These are phyloP conservation scores for Lamprotornis superbus DNA, from an alignment of 2,113 vertebrate species.

Conservation along the genomic window DNA sequence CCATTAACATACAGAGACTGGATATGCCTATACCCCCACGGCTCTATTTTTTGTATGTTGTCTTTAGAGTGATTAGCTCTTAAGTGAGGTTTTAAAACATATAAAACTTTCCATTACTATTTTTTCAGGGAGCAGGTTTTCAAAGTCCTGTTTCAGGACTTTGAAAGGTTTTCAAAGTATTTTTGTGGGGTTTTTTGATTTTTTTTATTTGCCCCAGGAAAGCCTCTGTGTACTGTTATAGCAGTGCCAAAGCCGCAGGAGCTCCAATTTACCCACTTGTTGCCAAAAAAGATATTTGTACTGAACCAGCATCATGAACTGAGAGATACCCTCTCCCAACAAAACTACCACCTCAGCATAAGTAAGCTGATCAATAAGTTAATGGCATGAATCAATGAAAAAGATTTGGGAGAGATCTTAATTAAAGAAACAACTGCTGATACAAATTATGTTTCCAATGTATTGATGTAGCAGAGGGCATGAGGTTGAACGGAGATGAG, in stretches of 20 bases:
- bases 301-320: neutral
- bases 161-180: neutral
- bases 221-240: neutral
- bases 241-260: neutral
- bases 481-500: conserved; percentile 66
- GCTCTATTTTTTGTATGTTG: neutral
- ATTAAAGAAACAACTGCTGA: conserved; percentile 96
- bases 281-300: neutral
- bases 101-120: neutral
- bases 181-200: neutral
- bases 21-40: neutral
- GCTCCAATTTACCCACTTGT: neutral
- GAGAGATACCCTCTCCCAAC: neutral
- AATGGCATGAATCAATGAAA: conserved; percentile 87
- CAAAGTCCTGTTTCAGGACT: neutral
- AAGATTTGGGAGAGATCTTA: conserved; percentile 90
- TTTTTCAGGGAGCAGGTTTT: neutral
- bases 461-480: conserved; percentile 78
- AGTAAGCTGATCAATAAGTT: conserved; percentile 82
- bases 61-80: neutral
- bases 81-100: neutral
- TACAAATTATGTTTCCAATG: conserved; percentile 93
- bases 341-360: conserved; percentile 81
- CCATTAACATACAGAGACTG: neutral
- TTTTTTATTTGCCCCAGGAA: neutral